Evolutionary conservation across 1,140 invertebrate species (phyloP), one percentile per base, ranked within the genome.

Genomic region (Drosophila saltans): DNA sequence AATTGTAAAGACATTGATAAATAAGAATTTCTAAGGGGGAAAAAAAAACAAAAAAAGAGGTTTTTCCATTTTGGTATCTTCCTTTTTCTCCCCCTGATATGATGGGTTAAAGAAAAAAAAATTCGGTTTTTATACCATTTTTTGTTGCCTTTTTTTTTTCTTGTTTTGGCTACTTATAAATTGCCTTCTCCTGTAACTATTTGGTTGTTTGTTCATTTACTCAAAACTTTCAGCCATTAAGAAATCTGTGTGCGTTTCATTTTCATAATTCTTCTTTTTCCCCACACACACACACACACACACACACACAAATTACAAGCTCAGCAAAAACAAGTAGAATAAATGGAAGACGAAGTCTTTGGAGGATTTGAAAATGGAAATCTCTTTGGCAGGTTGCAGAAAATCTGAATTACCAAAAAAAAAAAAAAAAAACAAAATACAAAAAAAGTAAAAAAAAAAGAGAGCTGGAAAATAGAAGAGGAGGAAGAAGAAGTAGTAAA

Each of bases 181-280:
- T 41, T 75, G 48, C 57, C 55, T 24, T 59, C 8, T 43, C 10
- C 3, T 36, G 10, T 16, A 43, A 43, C 41, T 52, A 52, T 52
- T 52, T 52, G 45, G 45, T 52, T 55, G 26, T 52, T 66, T 40
- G 64, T 74, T 82, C 79, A 80, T 88, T 86, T 86, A 81, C 79
- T 66, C 64, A 59, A 55, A 59, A 40, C 62, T 56, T 39, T 8
- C 57, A 21, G 28, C 30, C 57, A 59, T 59, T 59, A 59, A 59
- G 66, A 82, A 89, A 83, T 83, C 80, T 67, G 75, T 80, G 77
- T 65, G 65, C 76, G 70, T 83, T 89, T 84, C 73, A 78, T 57
- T 82, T 79, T 83, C 57, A 59, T 59, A 59, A 85, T 79, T 79
- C 45, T 52, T 52, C 6, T 77, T 88, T 79, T 83, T 78, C 59